These are phyloP conservation scores for Phrynocephalus versicolor DNA, from an alignment of 2,113 vertebrate genomes.

Conservation along the genomic window DNA sequence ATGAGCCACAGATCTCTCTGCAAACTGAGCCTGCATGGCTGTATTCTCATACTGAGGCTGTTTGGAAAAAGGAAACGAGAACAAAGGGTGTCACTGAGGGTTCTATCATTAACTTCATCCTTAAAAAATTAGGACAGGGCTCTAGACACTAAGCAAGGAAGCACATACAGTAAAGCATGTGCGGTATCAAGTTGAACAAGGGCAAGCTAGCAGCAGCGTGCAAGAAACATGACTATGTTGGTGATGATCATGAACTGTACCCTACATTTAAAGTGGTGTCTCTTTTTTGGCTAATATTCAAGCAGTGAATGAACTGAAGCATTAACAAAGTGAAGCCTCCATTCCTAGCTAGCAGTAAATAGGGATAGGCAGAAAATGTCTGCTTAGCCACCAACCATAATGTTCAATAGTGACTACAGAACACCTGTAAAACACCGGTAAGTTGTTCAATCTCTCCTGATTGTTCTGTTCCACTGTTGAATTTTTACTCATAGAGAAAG, in stretches of 20 bases:
- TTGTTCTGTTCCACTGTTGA: background rate
- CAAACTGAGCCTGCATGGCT: constrained; percentile 64
- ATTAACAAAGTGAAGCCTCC: background rate
- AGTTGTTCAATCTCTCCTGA: background rate
- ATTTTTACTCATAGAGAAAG: constrained; percentile 1
- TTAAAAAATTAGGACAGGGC: too few species aligned
- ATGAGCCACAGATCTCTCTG: constrained; percentile 69
- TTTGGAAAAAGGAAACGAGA: constrained; percentile 40
- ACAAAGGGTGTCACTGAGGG: background rate
- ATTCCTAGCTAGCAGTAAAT: constrained; percentile 3
- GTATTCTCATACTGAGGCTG: constrained; percentile 70
- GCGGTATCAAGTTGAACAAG: rapidly evolving
- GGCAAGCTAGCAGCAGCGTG: background rate
- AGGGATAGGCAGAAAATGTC: background rate
- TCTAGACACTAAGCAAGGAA: background rate
- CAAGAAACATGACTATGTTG: background rate
- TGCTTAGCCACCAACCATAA: background rate
- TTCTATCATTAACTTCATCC: background rate
- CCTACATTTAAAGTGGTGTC: constrained; percentile 35
- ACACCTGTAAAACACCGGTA: background rate
- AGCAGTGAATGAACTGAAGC: background rate
- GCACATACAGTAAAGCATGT: background rate
- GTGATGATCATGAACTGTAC: background rate
- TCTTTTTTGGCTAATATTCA: constrained; percentile 4
- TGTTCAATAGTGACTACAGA: background rate